Conservation (phyloP, 2,888 invertebrate species). For the Leptopilina syphax region DNA sequence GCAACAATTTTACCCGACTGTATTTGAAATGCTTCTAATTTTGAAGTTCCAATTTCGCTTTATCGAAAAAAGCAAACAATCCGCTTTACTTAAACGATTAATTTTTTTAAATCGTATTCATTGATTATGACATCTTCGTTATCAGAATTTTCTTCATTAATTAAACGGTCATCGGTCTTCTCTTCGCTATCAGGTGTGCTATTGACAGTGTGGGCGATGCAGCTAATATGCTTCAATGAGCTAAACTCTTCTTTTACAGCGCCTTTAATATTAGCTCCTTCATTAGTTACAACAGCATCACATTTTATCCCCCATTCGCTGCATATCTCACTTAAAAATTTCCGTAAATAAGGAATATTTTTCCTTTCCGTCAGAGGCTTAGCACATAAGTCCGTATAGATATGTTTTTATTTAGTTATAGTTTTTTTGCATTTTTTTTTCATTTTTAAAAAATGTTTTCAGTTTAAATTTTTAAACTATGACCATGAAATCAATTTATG, state of each 20-base stretch:
- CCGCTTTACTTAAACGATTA: background rate
- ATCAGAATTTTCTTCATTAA: background rate
- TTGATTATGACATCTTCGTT: background rate
- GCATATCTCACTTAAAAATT: background rate
- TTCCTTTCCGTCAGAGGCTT: background rate
- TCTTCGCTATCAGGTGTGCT: background rate
- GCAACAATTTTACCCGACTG: background rate
- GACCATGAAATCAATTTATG: too few relatives aligned
- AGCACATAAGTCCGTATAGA: too few relatives aligned
- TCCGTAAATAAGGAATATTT: background rate
- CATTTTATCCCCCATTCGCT: background rate
- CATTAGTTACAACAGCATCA: background rate
- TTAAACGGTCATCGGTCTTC: background rate
- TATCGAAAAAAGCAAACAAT: background rate
- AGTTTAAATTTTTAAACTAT: too few relatives aligned
- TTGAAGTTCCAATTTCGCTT: background rate
- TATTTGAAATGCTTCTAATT: slow-evolving; percentile 1
- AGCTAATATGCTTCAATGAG: background rate
- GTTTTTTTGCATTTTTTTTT: too few relatives aligned
- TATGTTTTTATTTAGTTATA: too few relatives aligned
- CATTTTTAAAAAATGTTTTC: too few relatives aligned
- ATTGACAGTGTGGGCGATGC: background rate
- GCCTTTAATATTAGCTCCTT: background rate
- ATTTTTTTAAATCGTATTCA: background rate
- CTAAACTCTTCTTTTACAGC: background rate